These are phyloP conservation scores for Aethina tumida DNA, from an alignment of 1,140 invertebrate genomes.

Conservation along the genomic window DNA sequence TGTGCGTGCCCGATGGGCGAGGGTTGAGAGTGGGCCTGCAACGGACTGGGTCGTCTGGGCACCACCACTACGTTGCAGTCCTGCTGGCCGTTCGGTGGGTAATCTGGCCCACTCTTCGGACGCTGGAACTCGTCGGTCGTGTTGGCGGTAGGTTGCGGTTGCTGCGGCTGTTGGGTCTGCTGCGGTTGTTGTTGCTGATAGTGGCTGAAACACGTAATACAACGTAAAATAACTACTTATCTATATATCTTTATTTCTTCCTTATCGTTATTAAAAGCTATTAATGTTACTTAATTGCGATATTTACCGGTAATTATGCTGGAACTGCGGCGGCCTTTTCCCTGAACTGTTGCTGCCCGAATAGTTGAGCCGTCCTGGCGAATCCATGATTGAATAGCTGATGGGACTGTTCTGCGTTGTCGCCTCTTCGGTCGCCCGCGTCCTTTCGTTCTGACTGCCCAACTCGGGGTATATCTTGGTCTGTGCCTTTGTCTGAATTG, in stretches of 20 bases:
- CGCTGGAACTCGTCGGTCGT: slow-evolving; percentile 54
- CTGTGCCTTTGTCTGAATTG: slow-evolving; percentile 56
- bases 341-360: slow-evolving; percentile 40
- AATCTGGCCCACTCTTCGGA: slow-evolving; percentile 48
- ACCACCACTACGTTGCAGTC: slow-evolving; percentile 53
- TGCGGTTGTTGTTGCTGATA: too few relatives aligned
- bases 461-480: slow-evolving; percentile 58
- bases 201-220: slow-evolving; percentile 25
- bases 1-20: slow-evolving; percentile 53
- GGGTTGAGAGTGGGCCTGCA: slow-evolving; percentile 41
- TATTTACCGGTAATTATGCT: slow-evolving; percentile 26
- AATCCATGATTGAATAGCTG: slow-evolving; percentile 65
- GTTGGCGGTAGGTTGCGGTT: slow-evolving; percentile 47
- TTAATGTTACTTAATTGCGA: too few relatives aligned
- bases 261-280: too few relatives aligned
- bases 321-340: slow-evolving; percentile 28
- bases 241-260: too few relatives aligned
- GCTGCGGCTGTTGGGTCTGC: slow-evolving; percentile 49
- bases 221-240: too few relatives aligned
- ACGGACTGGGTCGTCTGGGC: slow-evolving; percentile 55
- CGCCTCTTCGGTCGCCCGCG: slow-evolving; percentile 26
- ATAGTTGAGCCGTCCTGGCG: slow-evolving; percentile 49
- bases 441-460: slow-evolving; percentile 27
- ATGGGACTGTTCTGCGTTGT: slow-evolving; percentile 62
- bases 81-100: slow-evolving; percentile 35